These are phyloP conservation scores for Naja naja DNA, from an alignment of 2,113 vertebrate genomes.

Conservation along the genomic window DNA sequence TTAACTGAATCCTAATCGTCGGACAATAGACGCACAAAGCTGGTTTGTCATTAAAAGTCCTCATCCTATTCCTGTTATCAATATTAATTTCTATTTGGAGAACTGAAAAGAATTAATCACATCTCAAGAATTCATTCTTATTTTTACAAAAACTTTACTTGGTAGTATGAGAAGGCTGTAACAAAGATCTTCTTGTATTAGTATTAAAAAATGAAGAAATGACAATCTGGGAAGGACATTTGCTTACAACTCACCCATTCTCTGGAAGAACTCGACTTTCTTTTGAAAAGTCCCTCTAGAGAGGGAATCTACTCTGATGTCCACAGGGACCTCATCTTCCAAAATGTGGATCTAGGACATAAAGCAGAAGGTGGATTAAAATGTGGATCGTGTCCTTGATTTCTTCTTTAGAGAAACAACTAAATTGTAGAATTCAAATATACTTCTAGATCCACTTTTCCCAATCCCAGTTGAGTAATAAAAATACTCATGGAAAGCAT, in stretches of 20 bases:
- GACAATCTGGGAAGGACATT: neutral
- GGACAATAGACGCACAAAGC: neutral
- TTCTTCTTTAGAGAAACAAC: neutral
- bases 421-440: fast-evolving
- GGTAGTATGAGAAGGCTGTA: neutral
- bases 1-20: neutral
- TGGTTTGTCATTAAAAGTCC: neutral
- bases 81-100: neutral
- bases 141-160: neutral
- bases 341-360: constrained; percentile 38
- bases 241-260: constrained; percentile 74
- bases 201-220: neutral
- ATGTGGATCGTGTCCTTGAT: neutral
- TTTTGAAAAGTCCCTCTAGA: constrained; percentile 75
- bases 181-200: neutral
- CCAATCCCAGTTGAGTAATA: neutral
- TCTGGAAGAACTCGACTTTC: constrained; percentile 87
- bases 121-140: neutral
- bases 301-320: constrained; percentile 12
- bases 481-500: neutral
- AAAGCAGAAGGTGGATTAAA: neutral
- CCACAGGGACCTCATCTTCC: fast-evolving
- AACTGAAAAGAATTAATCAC: neutral
- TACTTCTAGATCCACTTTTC: neutral
- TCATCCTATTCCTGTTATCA: neutral